phyloP scores from a whole-genome alignment of 2,113 vertebrate species.

The Herpailurus yagouaroundi region DNA sequence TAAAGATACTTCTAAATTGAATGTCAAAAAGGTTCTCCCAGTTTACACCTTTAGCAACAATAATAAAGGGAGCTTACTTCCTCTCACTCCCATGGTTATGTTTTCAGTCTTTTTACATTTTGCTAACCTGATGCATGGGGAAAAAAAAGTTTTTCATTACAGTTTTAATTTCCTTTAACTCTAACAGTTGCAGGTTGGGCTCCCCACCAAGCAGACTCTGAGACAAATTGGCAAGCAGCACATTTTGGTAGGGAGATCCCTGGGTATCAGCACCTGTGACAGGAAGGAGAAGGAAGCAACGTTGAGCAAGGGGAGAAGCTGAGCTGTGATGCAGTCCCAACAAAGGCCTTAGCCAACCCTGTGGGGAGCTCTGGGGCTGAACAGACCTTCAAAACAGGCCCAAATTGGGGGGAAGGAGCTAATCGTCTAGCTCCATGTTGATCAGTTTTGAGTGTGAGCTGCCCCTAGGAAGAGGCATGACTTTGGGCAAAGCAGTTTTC shows the following conservation, averaged over 20 bases:
- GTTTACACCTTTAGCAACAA: neutral
- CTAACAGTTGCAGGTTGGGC: neutral
- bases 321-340: neutral
- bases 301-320: neutral
- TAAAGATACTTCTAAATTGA: slow-evolving; percentile 14
- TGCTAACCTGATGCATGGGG: neutral
- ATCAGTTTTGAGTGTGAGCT: neutral
- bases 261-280: neutral
- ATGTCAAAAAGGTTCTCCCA: neutral
- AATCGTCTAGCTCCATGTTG: neutral
- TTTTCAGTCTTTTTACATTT: slow-evolving; percentile 44
- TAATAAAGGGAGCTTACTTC: neutral
- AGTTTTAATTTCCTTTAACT: slow-evolving; percentile 15
- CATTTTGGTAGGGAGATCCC: neutral
- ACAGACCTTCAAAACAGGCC: neutral
- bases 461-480: neutral
- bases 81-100: neutral
- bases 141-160: neutral
- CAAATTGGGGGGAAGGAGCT: neutral
- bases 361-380: neutral
- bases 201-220: neutral
- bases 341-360: neutral
- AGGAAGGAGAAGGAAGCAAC: neutral
- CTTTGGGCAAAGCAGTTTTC: neutral
- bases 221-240: neutral